Conservation (phyloP, 1,140 invertebrate genomes). For the Elymnias hypermnestra region DNA sequence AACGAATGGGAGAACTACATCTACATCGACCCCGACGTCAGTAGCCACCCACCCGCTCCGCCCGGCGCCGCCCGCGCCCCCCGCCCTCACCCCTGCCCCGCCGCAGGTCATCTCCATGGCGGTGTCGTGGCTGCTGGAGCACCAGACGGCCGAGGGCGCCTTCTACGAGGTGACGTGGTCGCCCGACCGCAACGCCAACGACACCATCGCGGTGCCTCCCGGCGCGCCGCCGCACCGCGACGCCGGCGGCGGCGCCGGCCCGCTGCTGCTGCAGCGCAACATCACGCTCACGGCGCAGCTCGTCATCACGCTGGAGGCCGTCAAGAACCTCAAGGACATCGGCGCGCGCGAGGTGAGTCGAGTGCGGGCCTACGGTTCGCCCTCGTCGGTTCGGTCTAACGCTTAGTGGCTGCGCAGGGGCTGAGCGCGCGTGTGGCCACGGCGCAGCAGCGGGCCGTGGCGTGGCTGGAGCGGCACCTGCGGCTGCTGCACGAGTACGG, state of each 20-base stretch:
- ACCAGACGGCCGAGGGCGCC: conserved; percentile 87
- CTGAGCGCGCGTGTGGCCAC: conserved; percentile 83
- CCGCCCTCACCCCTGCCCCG: background rate
- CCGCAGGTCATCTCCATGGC: conserved; percentile 86
- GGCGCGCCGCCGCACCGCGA: conserved; percentile 37
- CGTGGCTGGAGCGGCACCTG: conserved; percentile 91
- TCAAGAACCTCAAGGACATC: conserved; percentile 91
- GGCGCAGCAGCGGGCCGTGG: conserved; percentile 82
- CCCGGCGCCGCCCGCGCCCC: too few relatives aligned
- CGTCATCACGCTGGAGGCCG: conserved; percentile 87
- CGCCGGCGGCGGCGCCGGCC: conserved; percentile 70
- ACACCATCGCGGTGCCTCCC: conserved; percentile 76
- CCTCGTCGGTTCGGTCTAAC: too few relatives aligned
- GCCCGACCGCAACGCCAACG: conserved; percentile 90
- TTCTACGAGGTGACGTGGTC: conserved; percentile 91
- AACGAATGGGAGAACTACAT: conserved; percentile 96
- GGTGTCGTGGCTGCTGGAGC: conserved; percentile 86
- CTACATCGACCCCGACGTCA: conserved; percentile 88
- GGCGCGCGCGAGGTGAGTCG: conserved; percentile 72
- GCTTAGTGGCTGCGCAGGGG: too few relatives aligned
- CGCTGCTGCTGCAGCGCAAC: conserved; percentile 81
- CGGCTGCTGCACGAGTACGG: conserved; percentile 82
- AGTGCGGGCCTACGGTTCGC: too few relatives aligned
- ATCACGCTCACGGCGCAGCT: conserved; percentile 94
- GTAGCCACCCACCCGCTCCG: background rate